Evolutionary conservation across 2,113 vertebrate species (phyloP).

Genomic region (Tichodroma muraria): DNA sequence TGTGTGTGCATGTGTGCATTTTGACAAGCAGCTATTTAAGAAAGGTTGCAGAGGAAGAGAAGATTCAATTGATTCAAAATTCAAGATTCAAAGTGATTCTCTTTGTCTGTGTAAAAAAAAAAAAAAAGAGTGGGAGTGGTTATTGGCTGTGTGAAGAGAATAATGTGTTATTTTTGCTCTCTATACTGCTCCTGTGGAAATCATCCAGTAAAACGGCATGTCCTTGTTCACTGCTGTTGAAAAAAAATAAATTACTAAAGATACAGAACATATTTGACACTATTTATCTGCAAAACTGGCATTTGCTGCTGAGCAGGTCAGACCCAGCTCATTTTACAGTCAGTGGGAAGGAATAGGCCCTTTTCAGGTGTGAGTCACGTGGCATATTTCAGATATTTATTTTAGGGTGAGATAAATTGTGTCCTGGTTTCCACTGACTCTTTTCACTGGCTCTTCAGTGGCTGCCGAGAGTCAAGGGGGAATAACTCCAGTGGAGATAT

Average conservation of each 20-base stretch:
- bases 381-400: background rate
- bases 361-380: background rate
- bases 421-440: background rate
- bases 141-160: background rate
- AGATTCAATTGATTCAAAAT: too few relatives aligned
- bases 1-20: background rate
- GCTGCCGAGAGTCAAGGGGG: background rate
- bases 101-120: background rate
- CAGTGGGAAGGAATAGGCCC: background rate
- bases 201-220: background rate
- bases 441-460: background rate
- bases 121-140: background rate
- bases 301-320: background rate
- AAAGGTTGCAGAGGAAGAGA: background rate
- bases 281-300: background rate
- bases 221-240: background rate
- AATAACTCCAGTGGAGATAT: background rate
- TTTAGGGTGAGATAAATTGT: background rate
- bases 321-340: background rate
- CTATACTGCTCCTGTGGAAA: background rate
- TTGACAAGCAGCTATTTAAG: background rate
- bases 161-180: background rate
- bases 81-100: background rate
- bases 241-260: background rate
- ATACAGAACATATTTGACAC: background rate